phyloP scores from a whole-genome alignment of 2,888 invertebrate species.

The Thymelicus lineola region DNA sequence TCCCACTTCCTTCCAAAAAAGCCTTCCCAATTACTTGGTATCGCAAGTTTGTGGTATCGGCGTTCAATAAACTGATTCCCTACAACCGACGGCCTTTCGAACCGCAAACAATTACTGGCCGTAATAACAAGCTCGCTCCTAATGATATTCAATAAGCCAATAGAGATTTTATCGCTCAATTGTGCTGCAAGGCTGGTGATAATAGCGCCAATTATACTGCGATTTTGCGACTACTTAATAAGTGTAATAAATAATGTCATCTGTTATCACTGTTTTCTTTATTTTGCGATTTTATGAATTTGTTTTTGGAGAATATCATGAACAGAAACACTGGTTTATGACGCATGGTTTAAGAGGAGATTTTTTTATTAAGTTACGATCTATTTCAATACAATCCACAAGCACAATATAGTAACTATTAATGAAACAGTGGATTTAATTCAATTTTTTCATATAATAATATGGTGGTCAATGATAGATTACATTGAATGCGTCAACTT shows the following conservation, averaged over 20 bases:
- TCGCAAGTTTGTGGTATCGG: slow-evolving; percentile 3
- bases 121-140: slow-evolving; percentile 12
- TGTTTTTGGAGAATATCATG: no score
- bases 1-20: background rate
- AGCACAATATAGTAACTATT: no score
- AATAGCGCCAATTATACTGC: background rate
- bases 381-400: no score
- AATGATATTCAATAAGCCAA: slow-evolving; percentile 16
- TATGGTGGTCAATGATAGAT: no score
- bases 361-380: no score
- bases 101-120: slow-evolving; percentile 12
- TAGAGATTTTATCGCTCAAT: slow-evolving; percentile 17
- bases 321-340: no score
- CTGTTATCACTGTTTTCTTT: no score
- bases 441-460: no score
- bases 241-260: slow-evolving; percentile 8
- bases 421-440: no score
- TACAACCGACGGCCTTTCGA: background rate
- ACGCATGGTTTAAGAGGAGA: no score
- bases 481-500: no score
- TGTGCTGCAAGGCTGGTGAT: background rate
- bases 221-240: slow-evolving; percentile 48
- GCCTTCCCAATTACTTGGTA: background rate
- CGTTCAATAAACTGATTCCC: slow-evolving; percentile 5
- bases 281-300: no score